Evolutionary conservation across 2,797 vertebrate genomes (phyloP), one percentile per base, ranked within the genome.

Genomic region (Mus caroli): DNA sequence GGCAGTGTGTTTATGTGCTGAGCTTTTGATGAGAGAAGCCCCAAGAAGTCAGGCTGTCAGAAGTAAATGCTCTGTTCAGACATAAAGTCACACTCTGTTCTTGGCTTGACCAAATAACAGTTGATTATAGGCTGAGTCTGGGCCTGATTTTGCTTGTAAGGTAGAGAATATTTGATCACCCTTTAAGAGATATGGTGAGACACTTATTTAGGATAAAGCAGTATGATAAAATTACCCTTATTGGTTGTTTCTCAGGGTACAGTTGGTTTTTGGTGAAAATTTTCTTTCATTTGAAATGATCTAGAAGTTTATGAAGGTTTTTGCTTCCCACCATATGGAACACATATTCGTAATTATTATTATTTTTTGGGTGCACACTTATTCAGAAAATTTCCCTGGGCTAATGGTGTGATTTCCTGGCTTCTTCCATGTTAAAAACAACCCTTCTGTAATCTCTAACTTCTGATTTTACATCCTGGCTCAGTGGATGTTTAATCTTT

Each of bases 1-100:
- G 95, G 89, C 95, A 78, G 96, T 52, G 93, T 93, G 96, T 96
- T 98, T 95, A 97, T 97, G 96, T 95, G 94, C 96, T 96, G 95
- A 96, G 97, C 89, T 96, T 96, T 93, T 96, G 92, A 96, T 92
- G 93, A 97, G 89, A 82, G 84, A 96, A 97, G 80, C 89, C 92
- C 92, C 6, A 52, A 97, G 95, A 97, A 97, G 84, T 94, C n/a
- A 3, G 75, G 77, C 95, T 90, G 92, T 95, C 93, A 94, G 95
- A 97, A 96, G 92, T 94, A 96, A 97, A 95, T 62, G 94, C 26
- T 89, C 67, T 52, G 46, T 43, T 85, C 92, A 97, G 94, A 96
- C 73, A 96, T 64, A 87, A 86, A 97, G 92, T 83, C 71, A 52
- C 92, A 87, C 83, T 93, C 64, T 90, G 73, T 94, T 92, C 84